Evolutionary conservation across 2,888 invertebrate genomes (phyloP).

Genomic region (Spodoptera picta): DNA sequence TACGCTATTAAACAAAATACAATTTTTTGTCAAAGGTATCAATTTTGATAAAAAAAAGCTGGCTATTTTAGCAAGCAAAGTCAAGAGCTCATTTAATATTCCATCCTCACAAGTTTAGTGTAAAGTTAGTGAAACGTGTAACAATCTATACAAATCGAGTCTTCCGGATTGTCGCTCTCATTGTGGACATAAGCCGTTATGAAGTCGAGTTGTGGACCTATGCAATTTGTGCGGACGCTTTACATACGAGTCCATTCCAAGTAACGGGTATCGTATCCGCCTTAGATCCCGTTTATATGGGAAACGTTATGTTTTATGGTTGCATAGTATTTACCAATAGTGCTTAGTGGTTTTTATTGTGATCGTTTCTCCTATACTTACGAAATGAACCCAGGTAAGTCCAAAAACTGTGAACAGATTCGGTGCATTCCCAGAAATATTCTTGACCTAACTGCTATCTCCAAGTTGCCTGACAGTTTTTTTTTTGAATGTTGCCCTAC

Average conservation of each 20-base stretch:
- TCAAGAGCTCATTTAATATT: neutral
- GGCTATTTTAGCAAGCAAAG: neutral
- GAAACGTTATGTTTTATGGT: conserved; percentile 62
- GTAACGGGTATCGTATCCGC: conserved; percentile 70
- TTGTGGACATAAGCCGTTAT: conserved; percentile 58
- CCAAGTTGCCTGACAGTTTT: too few relatives aligned
- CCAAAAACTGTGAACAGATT: too few relatives aligned
- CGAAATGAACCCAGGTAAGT: too few relatives aligned
- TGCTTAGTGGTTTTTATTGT: conserved; percentile 7
- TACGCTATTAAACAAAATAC: too few relatives aligned
- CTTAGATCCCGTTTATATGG: conserved; percentile 70
- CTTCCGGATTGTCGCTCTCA: conserved; percentile 57
- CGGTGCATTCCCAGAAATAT: too few relatives aligned
- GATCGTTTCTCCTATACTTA: too few relatives aligned
- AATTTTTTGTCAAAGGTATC: neutral
- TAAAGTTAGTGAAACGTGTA: conserved; percentile 36
- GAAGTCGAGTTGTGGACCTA: conserved; percentile 56
- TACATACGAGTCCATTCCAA: conserved; percentile 65
- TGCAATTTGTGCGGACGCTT: conserved; percentile 73
- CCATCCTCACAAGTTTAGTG: conserved; percentile 17
- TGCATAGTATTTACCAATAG: conserved; percentile 62
- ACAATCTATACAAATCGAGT: conserved; percentile 50
- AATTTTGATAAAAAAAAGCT: neutral
- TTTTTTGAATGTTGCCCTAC: too few relatives aligned
- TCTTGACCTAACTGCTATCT: too few relatives aligned